Evolutionary conservation across 2,888 invertebrate species (phyloP).

Genomic region (Tenthredo mesomela): DNA sequence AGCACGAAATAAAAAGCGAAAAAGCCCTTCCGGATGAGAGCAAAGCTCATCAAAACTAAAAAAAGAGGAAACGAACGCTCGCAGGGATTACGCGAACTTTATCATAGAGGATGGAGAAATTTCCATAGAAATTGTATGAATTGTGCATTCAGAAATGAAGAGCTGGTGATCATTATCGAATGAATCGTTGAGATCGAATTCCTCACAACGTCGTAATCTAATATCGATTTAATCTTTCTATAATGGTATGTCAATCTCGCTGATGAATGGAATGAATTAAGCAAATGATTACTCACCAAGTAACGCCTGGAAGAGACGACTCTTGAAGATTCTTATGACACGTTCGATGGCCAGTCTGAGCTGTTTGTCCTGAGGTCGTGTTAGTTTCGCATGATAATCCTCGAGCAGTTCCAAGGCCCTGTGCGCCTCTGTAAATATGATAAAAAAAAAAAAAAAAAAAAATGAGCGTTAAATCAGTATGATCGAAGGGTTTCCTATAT

Average conservation of each 20-base stretch:
- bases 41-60: neutral
- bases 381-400: slow-evolving; percentile 97
- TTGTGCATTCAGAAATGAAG: neutral
- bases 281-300: slow-evolving; percentile 87
- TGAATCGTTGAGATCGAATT: neutral
- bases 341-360: slow-evolving; percentile 97
- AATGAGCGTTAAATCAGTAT: neutral
- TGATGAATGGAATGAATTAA: neutral
- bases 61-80: neutral
- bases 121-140: neutral
- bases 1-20: neutral
- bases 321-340: slow-evolving; percentile 99
- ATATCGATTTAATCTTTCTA: too few relatives aligned
- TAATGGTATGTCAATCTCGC: neutral
- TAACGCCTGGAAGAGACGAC: slow-evolving; percentile 97
- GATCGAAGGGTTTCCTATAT: neutral
- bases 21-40: neutral
- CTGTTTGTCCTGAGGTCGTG: slow-evolving; percentile 96
- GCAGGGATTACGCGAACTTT: neutral
- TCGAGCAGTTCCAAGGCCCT: slow-evolving; percentile 98
- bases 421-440: slow-evolving; percentile 91
- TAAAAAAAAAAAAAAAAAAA: neutral
- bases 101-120: neutral
- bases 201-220: neutral
- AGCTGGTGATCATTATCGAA: neutral